A percentile compares a stretch with the other conserved stretches of the same genome.
Evolutionary conservation across 2,113 vertebrate genomes (phyloP).

Genomic region (Salvelinus fontinalis): DNA sequence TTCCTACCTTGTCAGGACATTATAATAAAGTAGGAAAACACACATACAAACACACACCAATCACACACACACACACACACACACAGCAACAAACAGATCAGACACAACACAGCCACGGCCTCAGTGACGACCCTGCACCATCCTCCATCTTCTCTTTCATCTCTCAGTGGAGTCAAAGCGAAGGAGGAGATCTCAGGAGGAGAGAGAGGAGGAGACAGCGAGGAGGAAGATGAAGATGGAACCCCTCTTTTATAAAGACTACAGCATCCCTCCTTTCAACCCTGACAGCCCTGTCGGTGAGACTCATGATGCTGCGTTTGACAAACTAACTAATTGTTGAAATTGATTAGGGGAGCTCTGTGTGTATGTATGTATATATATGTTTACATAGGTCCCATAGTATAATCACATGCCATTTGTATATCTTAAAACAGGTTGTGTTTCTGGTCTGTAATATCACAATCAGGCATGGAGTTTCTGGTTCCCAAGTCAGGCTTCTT

Average conservation of each 20-base stretch:
- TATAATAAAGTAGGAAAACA: too few relatives aligned
- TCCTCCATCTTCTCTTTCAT: neutral
- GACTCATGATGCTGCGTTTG: neutral
- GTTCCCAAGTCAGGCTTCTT: constrained; percentile 69
- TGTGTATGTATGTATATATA: too few relatives aligned
- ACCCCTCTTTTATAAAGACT: neutral
- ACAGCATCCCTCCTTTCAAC: constrained; percentile 49
- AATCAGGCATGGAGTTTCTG: constrained; percentile 66
- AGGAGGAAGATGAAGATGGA: neutral
- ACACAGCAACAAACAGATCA: too few relatives aligned
- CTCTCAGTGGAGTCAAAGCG: constrained; percentile 26
- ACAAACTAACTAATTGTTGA: too few relatives aligned
- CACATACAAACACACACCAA: too few relatives aligned
- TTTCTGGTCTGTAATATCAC: neutral
- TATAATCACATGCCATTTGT: neutral
- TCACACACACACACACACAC: too few relatives aligned
- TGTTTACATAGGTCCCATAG: constrained; percentile 30
- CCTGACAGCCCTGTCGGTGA: constrained; percentile 61
- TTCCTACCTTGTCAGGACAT: too few relatives aligned
- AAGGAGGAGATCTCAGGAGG: neutral
- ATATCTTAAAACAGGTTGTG: neutral
- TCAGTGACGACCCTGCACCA: neutral
- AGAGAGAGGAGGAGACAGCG: neutral
- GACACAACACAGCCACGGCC: too few relatives aligned
- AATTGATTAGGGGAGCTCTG: too few relatives aligned